These are phyloP conservation scores for Papilio polytes DNA, from an alignment of 1,140 invertebrate genomes.

Conservation along the genomic window DNA sequence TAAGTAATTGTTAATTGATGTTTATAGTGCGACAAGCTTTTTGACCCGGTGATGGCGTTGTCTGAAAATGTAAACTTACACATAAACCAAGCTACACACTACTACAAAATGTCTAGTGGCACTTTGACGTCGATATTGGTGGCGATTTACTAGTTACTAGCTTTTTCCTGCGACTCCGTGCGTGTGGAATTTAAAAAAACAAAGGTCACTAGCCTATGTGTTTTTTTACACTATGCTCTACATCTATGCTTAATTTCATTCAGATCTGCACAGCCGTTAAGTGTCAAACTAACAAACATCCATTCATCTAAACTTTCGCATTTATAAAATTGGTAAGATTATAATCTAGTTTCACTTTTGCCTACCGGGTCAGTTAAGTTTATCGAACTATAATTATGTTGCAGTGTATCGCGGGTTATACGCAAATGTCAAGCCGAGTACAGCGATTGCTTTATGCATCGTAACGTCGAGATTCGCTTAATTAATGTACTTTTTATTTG, in stretches of 20 bases:
- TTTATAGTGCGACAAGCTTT: background rate
- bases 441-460: background rate
- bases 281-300: no score
- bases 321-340: background rate
- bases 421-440: constrained; percentile 24
- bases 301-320: no score
- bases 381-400: background rate
- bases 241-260: no score
- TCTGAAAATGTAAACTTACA: background rate
- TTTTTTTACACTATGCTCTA: no score
- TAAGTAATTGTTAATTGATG: constrained; percentile 23
- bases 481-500: background rate
- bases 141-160: no score
- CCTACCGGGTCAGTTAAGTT: background rate
- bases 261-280: no score
- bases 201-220: no score
- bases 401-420: background rate
- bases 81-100: no score
- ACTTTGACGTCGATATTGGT: no score
- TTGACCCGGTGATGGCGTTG: background rate
- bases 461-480: background rate
- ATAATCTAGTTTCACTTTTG: background rate
- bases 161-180: no score
- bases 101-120: no score
- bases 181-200: no score